These are phyloP conservation scores for Apocheima hispidaria DNA, from an alignment of 2,888 invertebrate species.

Conservation along the genomic window DNA sequence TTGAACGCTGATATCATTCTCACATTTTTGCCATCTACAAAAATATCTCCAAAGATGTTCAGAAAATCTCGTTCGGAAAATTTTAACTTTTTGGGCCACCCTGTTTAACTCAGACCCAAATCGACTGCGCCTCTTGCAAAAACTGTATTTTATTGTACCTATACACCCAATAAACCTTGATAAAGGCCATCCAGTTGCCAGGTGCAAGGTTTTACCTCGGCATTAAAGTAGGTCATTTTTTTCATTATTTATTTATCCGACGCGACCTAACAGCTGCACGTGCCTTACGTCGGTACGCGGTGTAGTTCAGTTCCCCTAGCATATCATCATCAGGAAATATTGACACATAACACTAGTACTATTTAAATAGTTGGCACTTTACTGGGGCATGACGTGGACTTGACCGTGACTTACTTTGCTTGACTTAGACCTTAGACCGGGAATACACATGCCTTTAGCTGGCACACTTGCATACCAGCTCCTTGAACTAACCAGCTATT, in stretches of 20 bases:
- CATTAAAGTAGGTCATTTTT: not conserved
- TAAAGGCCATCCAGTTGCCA: not conserved
- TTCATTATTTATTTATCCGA: not conserved
- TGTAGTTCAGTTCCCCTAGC: too few relatives aligned
- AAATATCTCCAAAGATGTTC: constrained; percentile 72
- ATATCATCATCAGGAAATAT: too few relatives aligned
- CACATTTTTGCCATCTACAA: constrained; percentile 64
- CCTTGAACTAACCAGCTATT: too few relatives aligned
- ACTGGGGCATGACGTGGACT: too few relatives aligned
- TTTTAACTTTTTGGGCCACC: constrained; percentile 49
- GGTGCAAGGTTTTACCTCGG: not conserved
- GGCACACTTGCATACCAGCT: too few relatives aligned
- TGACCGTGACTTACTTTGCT: too few relatives aligned
- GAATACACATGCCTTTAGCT: too few relatives aligned
- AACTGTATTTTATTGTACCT: not conserved
- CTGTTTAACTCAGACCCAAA: not conserved
- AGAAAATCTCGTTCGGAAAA: constrained; percentile 67
- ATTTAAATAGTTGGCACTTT: too few relatives aligned
- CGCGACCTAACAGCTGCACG: not conserved
- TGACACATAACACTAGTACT: too few relatives aligned
- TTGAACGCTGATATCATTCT: constrained; percentile 74
- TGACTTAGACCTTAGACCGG: too few relatives aligned
- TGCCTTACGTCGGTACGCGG: not conserved
- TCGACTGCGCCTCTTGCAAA: not conserved
- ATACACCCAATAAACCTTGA: too few relatives aligned